A percentile compares a stretch with the other conserved stretches of the same genome.
Evolutionary conservation across 2,797 vertebrate species (phyloP).

Genomic region (Tamandua tetradactyla): DNA sequence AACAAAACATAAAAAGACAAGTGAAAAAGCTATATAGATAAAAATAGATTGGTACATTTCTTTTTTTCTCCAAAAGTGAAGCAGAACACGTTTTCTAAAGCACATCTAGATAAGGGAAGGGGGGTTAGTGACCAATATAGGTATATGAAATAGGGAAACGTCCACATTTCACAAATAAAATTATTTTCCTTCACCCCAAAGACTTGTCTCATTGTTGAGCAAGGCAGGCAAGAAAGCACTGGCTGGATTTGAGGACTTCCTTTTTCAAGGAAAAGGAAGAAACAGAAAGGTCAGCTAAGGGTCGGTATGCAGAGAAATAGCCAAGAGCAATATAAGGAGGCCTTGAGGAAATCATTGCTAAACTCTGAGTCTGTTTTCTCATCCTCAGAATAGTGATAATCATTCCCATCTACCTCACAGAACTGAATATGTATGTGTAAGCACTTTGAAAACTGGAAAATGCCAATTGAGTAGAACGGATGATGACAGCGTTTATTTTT

Average conservation of each 20-base stretch:
- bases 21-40: neutral
- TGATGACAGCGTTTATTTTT: constrained; percentile 31
- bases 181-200: constrained; percentile 50
- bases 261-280: constrained; percentile 23
- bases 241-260: neutral
- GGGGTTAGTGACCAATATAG: neutral
- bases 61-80: neutral
- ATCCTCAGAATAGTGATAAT: constrained; percentile 60
- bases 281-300: constrained; percentile 56
- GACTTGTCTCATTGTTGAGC: constrained; percentile 8
- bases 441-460: constrained; percentile 66
- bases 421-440: constrained; percentile 50
- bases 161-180: constrained; percentile 61
- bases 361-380: constrained; percentile 31
- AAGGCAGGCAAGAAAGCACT: neutral
- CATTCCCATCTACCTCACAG: constrained; percentile 44
- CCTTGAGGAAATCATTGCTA: constrained; percentile 50
- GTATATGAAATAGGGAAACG: constrained; percentile 42
- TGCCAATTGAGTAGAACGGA: constrained; percentile 42
- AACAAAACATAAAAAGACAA: neutral
- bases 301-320: neutral
- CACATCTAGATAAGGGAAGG: neutral
- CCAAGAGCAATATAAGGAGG: neutral
- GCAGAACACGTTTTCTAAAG: neutral
- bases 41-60: too few species aligned